Evolutionary conservation across 2,113 vertebrate species (phyloP).

Genomic region (Channa maculata): DNA sequence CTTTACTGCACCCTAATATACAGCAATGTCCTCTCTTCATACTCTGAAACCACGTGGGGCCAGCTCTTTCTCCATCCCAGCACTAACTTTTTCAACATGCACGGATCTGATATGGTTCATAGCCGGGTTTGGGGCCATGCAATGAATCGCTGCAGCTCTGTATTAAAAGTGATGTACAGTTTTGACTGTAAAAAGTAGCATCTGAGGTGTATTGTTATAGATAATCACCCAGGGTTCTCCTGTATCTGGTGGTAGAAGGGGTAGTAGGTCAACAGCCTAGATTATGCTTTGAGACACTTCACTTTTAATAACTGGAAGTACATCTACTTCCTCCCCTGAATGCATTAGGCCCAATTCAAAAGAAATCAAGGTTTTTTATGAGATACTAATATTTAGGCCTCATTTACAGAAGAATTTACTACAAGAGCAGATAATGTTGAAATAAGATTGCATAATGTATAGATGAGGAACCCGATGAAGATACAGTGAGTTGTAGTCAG

Average conservation of each 20-base stretch:
- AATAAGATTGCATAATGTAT: slow-evolving; percentile 10
- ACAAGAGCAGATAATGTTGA: not conserved
- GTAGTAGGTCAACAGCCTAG: slow-evolving; percentile 16
- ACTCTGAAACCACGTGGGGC: slow-evolving; percentile 43
- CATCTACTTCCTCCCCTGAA: slow-evolving; percentile 12
- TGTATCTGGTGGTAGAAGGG: slow-evolving; percentile 20
- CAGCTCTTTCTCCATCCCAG: slow-evolving; percentile 19
- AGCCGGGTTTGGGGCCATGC: slow-evolving; percentile 27
- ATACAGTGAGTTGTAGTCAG: slow-evolving; percentile 4
- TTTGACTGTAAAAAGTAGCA: slow-evolving; percentile 50
- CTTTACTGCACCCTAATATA: slow-evolving; percentile 28
- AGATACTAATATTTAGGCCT: slow-evolving; percentile 31
- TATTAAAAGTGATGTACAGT: slow-evolving; percentile 71
- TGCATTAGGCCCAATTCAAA: not conserved
- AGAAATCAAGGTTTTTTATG: slow-evolving; percentile 30
- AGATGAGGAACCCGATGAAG: slow-evolving; percentile 7
- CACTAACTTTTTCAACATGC: slow-evolving; percentile 64
- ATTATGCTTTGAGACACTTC: slow-evolving; percentile 23
- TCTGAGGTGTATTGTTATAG: slow-evolving; percentile 63
- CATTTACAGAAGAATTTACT: not conserved
- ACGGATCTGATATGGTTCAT: slow-evolving; percentile 54
- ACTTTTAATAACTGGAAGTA: slow-evolving; percentile 34
- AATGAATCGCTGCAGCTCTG: slow-evolving; percentile 59
- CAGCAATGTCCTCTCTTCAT: slow-evolving; percentile 28
- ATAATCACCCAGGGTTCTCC: slow-evolving; percentile 43